Conservation (phyloP, 2,888 invertebrate genomes). For the Slavum lentiscoides region DNA sequence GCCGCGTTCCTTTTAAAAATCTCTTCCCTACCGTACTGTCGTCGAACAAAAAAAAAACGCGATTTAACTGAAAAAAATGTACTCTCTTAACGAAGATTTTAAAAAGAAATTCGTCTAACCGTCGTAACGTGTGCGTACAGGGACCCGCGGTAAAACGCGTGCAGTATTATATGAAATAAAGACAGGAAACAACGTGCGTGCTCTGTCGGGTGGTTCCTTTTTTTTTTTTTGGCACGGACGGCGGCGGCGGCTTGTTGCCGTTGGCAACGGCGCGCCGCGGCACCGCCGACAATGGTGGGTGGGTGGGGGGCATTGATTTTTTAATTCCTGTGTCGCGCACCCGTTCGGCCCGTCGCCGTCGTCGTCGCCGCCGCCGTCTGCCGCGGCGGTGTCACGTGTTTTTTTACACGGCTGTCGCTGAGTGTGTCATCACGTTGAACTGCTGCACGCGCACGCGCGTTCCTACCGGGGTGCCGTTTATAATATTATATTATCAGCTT, state of each 20-base stretch:
- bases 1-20: no score
- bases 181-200: no score
- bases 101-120: no score
- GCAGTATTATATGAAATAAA: no score
- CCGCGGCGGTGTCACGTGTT: constrained; percentile 17
- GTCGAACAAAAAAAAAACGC: no score
- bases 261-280: constrained; percentile 17
- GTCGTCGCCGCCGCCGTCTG: neutral
- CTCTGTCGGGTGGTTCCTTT: neutral
- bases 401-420: neutral
- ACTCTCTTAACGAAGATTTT: no score
- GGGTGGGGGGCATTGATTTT: constrained; percentile 46
- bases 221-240: constrained; percentile 21
- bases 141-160: no score
- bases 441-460: neutral
- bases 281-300: no score
- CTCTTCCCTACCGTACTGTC: no score
- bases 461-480: neutral
- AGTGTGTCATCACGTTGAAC: neutral
- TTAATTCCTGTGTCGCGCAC: constrained; percentile 14
- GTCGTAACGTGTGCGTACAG: no score
- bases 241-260: constrained; percentile 41
- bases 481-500: no score
- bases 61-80: no score
- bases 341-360: neutral